Percentiles rank a stretch among this genome's conserved stretches.
Conservation (phyloP, 2,797 vertebrate species). For the Pangasius krempfi region DNA sequence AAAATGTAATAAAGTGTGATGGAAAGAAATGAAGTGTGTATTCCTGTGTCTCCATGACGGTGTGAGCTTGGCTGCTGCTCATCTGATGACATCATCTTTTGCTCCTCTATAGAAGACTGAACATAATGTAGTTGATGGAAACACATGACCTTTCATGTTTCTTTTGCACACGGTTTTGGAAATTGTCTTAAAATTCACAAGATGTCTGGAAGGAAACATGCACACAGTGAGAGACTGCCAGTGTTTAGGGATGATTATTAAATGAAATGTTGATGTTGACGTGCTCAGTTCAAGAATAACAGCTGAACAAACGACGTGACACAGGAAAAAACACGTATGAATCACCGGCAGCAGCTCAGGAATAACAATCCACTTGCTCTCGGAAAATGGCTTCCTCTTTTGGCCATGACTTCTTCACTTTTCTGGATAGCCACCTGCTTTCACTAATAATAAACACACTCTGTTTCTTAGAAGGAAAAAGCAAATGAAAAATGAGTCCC, state of each 20-base stretch:
- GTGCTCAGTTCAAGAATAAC: conserved; percentile 13
- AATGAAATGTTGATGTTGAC: conserved; percentile 14
- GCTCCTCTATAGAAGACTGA: background rate
- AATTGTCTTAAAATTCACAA: background rate
- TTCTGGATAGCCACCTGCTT: conserved; percentile 38
- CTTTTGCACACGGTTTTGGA: background rate
- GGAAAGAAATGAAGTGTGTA: background rate
- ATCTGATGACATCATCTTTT: background rate
- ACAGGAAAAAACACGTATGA: conserved; percentile 57
- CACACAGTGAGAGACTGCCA: background rate
- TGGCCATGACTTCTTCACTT: conserved; percentile 41
- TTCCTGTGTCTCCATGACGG: background rate
- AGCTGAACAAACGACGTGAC: conserved; percentile 54
- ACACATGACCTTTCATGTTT: background rate
- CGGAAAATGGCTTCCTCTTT: conserved; percentile 46
- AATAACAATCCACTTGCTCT: conserved; percentile 46
- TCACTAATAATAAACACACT: conserved; percentile 40
- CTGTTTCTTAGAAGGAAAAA: conserved; percentile 26
- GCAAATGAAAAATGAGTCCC: background rate
- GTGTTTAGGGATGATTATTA: background rate
- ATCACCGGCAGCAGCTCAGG: conserved; percentile 48
- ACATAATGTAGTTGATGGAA: background rate
- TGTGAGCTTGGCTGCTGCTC: conserved; percentile 5
- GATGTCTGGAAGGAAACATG: background rate
- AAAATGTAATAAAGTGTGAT: conserved; percentile 1